Evolutionary conservation across 2,797 vertebrate genomes (phyloP), one percentile per base, ranked within the genome.

Genomic region (Gymnocypris eckloni): DNA sequence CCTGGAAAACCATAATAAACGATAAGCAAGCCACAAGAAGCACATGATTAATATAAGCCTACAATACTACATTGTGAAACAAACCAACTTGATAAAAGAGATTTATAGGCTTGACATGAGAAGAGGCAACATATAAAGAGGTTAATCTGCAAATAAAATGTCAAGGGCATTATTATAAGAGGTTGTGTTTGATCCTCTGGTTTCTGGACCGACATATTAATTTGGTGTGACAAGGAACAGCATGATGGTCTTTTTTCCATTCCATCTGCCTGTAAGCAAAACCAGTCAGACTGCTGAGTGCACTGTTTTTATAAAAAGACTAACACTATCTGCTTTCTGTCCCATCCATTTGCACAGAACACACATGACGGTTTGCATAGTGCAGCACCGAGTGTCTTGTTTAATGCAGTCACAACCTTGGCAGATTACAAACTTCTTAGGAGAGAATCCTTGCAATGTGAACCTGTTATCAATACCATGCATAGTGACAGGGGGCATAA

Each of bases 271-370:
- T 84, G 89, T 93, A 93, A 94, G 86, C 66, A 89, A 92, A 90
- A 90, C 92, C 61, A 16, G 56, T 86, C 48, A 85, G 48, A 87
- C 79, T 92, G 93, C 94, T 92, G 90, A 85, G 82, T 90, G 86
- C 90, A 87, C 93, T 85, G 61, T 8, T 64, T 94, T 95, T 94
- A 95, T 93, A 93, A 95, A 95, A 95, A 94, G 94, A 91, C 88
- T 83, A 89, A 90, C 52, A 25, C 81, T 87, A 88, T 91, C 86
- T 80, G 59, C 83, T 70, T 64, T 70, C 71, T 78, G 39, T 45
- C 50, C 25, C 37, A 79, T 71, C 59, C 78, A 8, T 64, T 73
- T 59, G 8, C 52, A 79, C 87, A 70, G 45, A 37, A 73, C 25
- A 69, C 41, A 56, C 78, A 73, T 45, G 54, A 76, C 37, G 20